phyloP scores from a whole-genome alignment of 2,113 vertebrate genomes.

The Formicarius rufipectus region DNA sequence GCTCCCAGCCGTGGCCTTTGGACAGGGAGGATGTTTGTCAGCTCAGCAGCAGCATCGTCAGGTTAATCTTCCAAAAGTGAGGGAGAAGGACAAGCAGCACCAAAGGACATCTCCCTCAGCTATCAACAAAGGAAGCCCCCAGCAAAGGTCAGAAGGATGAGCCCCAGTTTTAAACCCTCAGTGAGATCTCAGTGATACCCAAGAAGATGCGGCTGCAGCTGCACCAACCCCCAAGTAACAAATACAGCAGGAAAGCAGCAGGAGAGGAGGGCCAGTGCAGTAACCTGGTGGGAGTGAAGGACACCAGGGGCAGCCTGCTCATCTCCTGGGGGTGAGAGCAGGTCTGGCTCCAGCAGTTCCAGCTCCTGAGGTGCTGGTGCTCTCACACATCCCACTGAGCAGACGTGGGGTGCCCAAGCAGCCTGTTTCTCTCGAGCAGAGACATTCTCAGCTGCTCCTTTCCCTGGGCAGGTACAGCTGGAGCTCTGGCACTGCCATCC shows the following conservation, averaged over 20 bases:
- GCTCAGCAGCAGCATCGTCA: rapidly evolving
- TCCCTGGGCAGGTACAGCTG: not conserved
- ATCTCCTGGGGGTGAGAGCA: not conserved
- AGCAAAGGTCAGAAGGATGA: not conserved
- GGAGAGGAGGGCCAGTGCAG: not conserved
- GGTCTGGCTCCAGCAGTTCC: not conserved
- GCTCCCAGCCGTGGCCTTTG: not conserved
- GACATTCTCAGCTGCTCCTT: not conserved
- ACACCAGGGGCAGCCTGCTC: not conserved
- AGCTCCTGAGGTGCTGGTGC: rapidly evolving
- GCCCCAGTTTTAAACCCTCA: not conserved
- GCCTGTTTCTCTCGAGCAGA: not conserved
- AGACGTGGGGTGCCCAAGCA: rapidly evolving
- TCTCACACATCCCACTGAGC: rapidly evolving
- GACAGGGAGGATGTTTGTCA: not conserved
- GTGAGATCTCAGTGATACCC: rapidly evolving
- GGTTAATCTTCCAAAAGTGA: not conserved
- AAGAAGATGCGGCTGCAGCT: rapidly evolving
- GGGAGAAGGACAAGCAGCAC: not conserved
- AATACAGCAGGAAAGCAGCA: not conserved
- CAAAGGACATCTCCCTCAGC: not conserved
- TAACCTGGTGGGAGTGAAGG: rapidly evolving
- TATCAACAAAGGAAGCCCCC: not conserved
- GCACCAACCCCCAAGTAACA: not conserved
- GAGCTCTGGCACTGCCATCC: rapidly evolving